These are phyloP conservation scores for Agrenia bidenticulata DNA, from an alignment of 2,888 invertebrate species.

Conservation along the genomic window DNA sequence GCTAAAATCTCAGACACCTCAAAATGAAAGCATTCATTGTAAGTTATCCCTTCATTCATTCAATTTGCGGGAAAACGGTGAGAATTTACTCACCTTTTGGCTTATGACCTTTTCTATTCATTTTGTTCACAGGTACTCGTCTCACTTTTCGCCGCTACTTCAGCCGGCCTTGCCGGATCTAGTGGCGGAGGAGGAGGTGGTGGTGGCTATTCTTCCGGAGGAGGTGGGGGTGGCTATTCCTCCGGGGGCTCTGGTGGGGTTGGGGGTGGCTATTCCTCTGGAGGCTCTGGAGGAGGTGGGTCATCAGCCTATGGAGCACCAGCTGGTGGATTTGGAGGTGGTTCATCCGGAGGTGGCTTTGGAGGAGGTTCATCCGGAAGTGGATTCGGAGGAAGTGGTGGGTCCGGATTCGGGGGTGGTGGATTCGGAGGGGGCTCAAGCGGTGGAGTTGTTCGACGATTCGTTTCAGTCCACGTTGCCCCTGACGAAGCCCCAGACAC, in stretches of 20 bases:
- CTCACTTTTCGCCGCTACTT: slow-evolving; percentile 17
- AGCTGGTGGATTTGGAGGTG: slow-evolving; percentile 20
- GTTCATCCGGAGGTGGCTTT: slow-evolving; percentile 8
- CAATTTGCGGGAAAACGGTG: too few relatives aligned
- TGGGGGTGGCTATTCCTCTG: slow-evolving; percentile 18
- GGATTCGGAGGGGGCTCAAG: slow-evolving; percentile 9
- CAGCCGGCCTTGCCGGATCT: slow-evolving; percentile 21
- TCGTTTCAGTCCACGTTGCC: slow-evolving; percentile 33
- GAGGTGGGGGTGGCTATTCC: slow-evolving; percentile 10
- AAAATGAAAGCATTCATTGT: slow-evolving; percentile 32
- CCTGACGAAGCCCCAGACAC: slow-evolving; percentile 27
- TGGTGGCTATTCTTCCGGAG: slow-evolving; percentile 12
- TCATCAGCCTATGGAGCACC: slow-evolving; percentile 10
- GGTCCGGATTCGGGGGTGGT: neutral
- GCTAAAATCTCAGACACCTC: too few relatives aligned
- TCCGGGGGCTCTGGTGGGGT: slow-evolving; percentile 17
- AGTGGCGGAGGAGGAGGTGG: slow-evolving; percentile 16
- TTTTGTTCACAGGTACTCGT: slow-evolving; percentile 14
- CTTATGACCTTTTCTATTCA: neutral
- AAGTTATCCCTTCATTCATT: too few relatives aligned
- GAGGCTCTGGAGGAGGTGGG: slow-evolving; percentile 10
- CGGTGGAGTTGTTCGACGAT: slow-evolving; percentile 33
- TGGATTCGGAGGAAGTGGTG: slow-evolving; percentile 1
- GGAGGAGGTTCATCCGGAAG: slow-evolving; percentile 27
- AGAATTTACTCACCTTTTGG: too few relatives aligned